phyloP scores from a whole-genome alignment of 1,140 invertebrate genomes.

The Cyclargus thomasi region DNA sequence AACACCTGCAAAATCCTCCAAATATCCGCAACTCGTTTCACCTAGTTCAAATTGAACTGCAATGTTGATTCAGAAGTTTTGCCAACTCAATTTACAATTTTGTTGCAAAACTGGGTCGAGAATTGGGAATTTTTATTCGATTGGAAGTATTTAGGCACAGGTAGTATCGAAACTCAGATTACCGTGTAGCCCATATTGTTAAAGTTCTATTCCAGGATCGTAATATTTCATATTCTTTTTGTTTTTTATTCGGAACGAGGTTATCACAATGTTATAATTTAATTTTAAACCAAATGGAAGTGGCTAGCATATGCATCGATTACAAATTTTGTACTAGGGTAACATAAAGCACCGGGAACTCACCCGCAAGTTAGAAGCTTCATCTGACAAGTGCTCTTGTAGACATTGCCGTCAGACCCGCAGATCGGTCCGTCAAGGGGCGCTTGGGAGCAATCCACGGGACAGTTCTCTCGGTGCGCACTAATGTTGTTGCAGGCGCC shows the following conservation, averaged over 20 bases:
- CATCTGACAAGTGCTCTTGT: constrained; percentile 95
- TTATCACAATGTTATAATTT: too few species aligned
- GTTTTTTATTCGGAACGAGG: too few species aligned
- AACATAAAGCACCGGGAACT: constrained; percentile 34
- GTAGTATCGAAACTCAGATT: too few species aligned
- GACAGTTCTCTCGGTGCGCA: constrained; percentile 90
- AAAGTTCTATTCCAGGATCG: too few species aligned
- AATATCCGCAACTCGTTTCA: background rate
- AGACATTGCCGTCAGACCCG: constrained; percentile 93
- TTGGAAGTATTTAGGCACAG: too few species aligned
- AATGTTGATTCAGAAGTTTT: constrained; percentile 1
- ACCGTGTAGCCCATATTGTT: too few species aligned
- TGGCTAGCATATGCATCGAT: too few species aligned
- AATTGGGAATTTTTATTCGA: too few species aligned
- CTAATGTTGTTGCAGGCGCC: constrained; percentile 92
- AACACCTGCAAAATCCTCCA: constrained; percentile 13
- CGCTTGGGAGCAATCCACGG: constrained; percentile 87
- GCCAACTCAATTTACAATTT: background rate
- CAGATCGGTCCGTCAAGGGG: constrained; percentile 92
- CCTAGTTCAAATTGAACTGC: background rate
- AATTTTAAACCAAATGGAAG: too few species aligned
- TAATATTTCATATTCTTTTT: too few species aligned
- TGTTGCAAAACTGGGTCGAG: too few species aligned
- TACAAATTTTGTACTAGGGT: too few species aligned
- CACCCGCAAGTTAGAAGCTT: constrained; percentile 92